Base-by-base conservation (phyloP, 2,888 invertebrate genomes). In the Idaea aversata region DNA sequence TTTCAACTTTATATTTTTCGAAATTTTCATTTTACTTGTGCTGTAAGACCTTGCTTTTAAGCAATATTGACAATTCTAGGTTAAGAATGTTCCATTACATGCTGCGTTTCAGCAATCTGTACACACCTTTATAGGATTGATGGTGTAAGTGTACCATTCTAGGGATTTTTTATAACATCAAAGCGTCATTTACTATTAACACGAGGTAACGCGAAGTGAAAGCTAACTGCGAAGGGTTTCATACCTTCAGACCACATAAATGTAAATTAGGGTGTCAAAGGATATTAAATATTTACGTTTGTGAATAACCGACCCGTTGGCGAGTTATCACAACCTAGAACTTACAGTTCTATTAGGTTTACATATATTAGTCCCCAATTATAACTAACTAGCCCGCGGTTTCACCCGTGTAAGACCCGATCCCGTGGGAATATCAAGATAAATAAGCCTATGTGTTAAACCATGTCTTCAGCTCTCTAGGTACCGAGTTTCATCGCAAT, bases 231-330 rank as follows among this genome's bases (percentile, higher is more conserved):
- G 61, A 71, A 71, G 73, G 75, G 61, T 67, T 68, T 63, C 67
- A 67, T 72, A 72, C 70, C 68, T 68, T 70, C 71, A 68, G 59
- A 73, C 70, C 73, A 71, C 76, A 73, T 75, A 73, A 76, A 82
- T 80, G 80, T 65, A 80, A 81, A 82, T 80, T 74, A 75, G 74
- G 72, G 72, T 75, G 71, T 72, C 70, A 70, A 66, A 69, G 70
- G 73, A 68, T 74, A 80, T 83, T 75, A 79, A 79, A 80, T 82
- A 83, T 81, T 80, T 76, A 82, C 63, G 70, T 68, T 64, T 63
- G 64, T 59, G 25, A 59, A 25, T 59, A 59, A 16, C 59, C 4
- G 6, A 59, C 59, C 59, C 59, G 38, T 47, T 10, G 47, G 47
- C 47, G 47, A 47, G 47, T 47, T 47, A 47, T 47, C 47, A 47